Evolutionary conservation across 2,888 invertebrate species (phyloP), one percentile per base, ranked within the genome.

Genomic region (Pseudeuparius sepicola): DNA sequence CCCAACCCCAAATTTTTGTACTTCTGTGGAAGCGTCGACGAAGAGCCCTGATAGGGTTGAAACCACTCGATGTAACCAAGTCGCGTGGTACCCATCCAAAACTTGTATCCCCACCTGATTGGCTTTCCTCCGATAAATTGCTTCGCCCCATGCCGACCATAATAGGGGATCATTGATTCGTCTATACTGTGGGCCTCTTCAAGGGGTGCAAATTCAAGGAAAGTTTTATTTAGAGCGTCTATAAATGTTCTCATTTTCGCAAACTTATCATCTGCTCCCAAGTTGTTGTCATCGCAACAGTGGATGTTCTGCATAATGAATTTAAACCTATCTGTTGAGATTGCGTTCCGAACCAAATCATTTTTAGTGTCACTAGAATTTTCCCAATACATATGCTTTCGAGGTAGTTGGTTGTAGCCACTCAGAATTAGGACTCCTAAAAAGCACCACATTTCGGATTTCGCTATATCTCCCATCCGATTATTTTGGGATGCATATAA

Each of bases 61-160:
- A 45, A 43, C 40, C 42, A 45, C 16, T 34, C 31, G n/a, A 45
- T 32, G 30, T 39, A 45, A 24, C 44, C 44, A 10, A 6, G n/a
- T 14, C 14, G 11, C n/a, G 36, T 40, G 7, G 41, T 24, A 4
- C 40, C 44, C 9, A 24, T 24, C 45, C 47, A 46, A 4, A 46
- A 24, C 25, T 46, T 42, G 36, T 38, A 44, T 4, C 39, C 37
- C 31, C 34, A 44, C n/a, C n/a, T n/a, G n/a, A n/a, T n/a, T n/a
- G n/a, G n/a, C n/a, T n/a, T n/a, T n/a, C n/a, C n/a, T n/a, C 12
- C 41, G 3, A 54, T 43, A 34, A 47, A 55, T 37, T 52, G 50
- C 25, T 54, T 52, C 4, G 37, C 43, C 5, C 47, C 38, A 33
- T 44, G 44, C 6, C 39, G 34, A 4, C 42, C 42, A 31, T 26